A percentile compares a stretch with the other conserved stretches of the same genome.
phyloP scores from a whole-genome alignment of 2,113 vertebrate genomes.

The Epinephelus fuscoguttatus region DNA sequence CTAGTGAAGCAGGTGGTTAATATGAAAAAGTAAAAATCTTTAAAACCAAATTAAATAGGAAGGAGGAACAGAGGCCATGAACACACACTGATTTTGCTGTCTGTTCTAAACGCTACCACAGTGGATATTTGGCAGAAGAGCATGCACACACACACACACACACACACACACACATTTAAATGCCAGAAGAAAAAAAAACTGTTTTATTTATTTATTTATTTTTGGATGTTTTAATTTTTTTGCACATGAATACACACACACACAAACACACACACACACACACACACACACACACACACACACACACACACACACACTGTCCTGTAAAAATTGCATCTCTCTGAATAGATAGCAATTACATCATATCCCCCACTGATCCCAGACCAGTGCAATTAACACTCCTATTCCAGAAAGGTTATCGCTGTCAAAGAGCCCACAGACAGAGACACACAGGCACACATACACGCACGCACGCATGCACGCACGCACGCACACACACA shows the following conservation, averaged over 20 bases:
- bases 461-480: neutral
- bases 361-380: constrained; percentile 66
- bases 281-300: constrained; percentile 2
- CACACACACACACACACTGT: constrained; percentile 26
- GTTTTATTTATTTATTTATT: neutral
- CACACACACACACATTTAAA: neutral
- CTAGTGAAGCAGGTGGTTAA: neutral
- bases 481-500: constrained; percentile 7
- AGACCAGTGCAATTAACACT: constrained; percentile 78
- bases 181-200: neutral
- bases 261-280: neutral
- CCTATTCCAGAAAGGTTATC: constrained; percentile 76
- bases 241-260: neutral
- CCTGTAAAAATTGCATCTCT: constrained; percentile 47
- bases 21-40: neutral
- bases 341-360: constrained; percentile 71
- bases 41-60: neutral
- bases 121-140: neutral
- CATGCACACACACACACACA: neutral
- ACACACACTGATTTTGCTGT: neutral
- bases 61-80: constrained; percentile 1
- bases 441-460: constrained; percentile 5
- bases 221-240: constrained; percentile 15
- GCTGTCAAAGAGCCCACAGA: constrained; percentile 69
- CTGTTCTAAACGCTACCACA: neutral